A percentile compares a stretch with the other conserved stretches of the same genome.
Conservation (phyloP, 92 coral and sea anemone species). For the Palythoa grandis region DNA sequence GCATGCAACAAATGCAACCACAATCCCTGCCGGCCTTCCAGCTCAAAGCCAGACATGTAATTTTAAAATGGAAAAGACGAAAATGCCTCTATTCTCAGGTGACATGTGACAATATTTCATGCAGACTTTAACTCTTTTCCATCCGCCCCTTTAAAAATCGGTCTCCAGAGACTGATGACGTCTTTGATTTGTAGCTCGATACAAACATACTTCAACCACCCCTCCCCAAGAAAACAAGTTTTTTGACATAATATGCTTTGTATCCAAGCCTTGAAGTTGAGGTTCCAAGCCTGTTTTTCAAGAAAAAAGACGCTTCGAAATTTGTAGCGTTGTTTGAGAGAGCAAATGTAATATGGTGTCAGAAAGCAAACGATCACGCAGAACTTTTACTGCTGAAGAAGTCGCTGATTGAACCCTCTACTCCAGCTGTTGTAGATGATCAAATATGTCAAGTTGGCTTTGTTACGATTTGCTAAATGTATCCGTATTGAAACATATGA, state of each 20-base stretch:
- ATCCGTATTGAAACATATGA: constrained; percentile 17
- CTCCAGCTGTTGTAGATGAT: not conserved
- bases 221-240: not conserved
- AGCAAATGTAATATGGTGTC: constrained; percentile 14
- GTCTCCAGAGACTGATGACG: too few species aligned
- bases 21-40: too few species aligned
- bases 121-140: too few species aligned
- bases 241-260: not conserved
- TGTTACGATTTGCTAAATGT: constrained; percentile 9
- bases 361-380: constrained; percentile 17
- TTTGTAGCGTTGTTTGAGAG: constrained; percentile 7
- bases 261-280: not conserved
- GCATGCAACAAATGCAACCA: too few species aligned
- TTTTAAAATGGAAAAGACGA: too few species aligned
- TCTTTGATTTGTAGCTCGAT: too few species aligned
- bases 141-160: too few species aligned
- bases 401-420: not conserved
- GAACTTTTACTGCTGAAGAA: constrained; percentile 17
- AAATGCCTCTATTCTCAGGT: too few species aligned
- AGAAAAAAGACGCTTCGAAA: constrained; percentile 13
- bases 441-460: constrained; percentile 16
- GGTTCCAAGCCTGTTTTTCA: constrained; percentile 15
- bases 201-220: not conserved
- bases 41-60: too few species aligned
- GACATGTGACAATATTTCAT: too few species aligned